Evolutionary conservation across 2,888 invertebrate species (phyloP).

Genomic region (Anoncus sp.): DNA sequence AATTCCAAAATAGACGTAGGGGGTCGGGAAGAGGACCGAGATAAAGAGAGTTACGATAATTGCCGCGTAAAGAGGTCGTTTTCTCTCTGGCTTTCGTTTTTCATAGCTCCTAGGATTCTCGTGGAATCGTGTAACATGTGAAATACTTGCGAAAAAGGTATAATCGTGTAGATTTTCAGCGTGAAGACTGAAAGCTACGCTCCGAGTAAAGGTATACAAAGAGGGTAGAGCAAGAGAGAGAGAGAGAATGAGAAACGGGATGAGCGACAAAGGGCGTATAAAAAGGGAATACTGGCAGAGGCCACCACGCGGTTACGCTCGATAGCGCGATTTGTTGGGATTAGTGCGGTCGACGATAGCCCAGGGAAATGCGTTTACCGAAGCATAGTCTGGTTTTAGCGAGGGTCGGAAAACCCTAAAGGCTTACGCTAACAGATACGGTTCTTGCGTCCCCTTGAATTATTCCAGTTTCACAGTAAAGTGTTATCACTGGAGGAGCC

Average conservation of each 20-base stretch:
- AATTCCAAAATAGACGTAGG: constrained; percentile 39
- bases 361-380: constrained; percentile 56
- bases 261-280: constrained; percentile 30
- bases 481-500: constrained; percentile 39
- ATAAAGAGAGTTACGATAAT: constrained; percentile 79
- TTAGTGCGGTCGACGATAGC: constrained; percentile 64
- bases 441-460: constrained; percentile 52
- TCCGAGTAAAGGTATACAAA: constrained; percentile 14
- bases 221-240: constrained; percentile 6
- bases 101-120: background rate
- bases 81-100: constrained; percentile 55
- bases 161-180: constrained; percentile 45
- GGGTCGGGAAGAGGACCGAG: constrained; percentile 56
- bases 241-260: constrained; percentile 34
- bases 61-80: constrained; percentile 69
- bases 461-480: constrained; percentile 44
- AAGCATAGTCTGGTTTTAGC: constrained; percentile 30
- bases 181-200: background rate
- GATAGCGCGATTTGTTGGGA: constrained; percentile 69
- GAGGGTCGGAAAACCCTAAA: constrained; percentile 50
- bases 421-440: constrained; percentile 51
- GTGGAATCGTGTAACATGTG: constrained; percentile 1
- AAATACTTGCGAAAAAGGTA: constrained; percentile 52
- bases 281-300: constrained; percentile 51
- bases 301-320: constrained; percentile 58